phyloP scores from a whole-genome alignment of 2,797 vertebrate genomes.

The Momotus momota region DNA sequence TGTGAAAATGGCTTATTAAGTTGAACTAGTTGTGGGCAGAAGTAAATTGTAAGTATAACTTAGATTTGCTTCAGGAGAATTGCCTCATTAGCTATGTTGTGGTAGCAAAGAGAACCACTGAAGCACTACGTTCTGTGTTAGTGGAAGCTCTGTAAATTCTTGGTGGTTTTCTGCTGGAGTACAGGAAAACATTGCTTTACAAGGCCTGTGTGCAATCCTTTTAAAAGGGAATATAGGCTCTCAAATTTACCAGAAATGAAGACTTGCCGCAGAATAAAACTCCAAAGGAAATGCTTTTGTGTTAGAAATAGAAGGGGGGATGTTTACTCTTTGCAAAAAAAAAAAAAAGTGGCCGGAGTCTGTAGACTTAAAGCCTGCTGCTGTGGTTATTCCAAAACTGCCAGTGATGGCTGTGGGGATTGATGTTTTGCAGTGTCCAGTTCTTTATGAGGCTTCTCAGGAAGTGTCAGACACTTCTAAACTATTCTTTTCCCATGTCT shows the following conservation, averaged over 20 bases:
- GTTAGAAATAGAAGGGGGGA: not conserved
- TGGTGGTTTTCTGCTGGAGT: not conserved
- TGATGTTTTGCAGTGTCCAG: not conserved
- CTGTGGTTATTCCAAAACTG: not conserved
- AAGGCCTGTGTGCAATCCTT: not conserved
- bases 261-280: not conserved
- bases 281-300: not conserved
- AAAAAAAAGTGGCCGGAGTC: not conserved
- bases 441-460: too few species aligned
- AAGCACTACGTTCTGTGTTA: not conserved
- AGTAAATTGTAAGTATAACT: not conserved
- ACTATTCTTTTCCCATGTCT: not conserved
- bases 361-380: not conserved
- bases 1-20: not conserved
- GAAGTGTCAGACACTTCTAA: too few species aligned
- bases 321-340: accelerated
- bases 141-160: not conserved
- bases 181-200: not conserved
- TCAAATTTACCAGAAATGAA: not conserved
- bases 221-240: not conserved
- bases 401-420: not conserved
- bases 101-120: not conserved
- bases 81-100: not conserved
- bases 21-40: not conserved
- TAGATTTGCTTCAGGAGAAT: not conserved